A percentile compares a stretch with the other conserved stretches of the same genome.
phyloP scores from a whole-genome alignment of 2,888 invertebrate species.

The Nymphalis c-album region DNA sequence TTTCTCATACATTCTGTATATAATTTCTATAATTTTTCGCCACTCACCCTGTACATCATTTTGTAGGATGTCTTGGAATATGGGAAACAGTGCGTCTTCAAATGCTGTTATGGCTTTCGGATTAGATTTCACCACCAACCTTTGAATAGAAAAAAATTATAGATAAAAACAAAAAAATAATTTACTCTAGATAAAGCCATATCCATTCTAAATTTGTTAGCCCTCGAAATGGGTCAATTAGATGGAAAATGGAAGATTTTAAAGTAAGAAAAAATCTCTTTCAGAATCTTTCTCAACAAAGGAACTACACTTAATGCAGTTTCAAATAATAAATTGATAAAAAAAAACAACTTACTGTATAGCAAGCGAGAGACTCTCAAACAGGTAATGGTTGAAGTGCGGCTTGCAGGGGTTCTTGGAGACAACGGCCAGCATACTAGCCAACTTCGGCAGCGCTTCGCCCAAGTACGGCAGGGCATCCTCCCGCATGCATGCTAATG shows the following conservation, averaged over 20 bases:
- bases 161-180: too few species aligned
- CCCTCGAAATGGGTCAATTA: too few species aligned
- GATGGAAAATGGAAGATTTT: too few species aligned
- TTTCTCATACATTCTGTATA: too few species aligned
- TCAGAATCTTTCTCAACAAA: too few species aligned
- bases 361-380: slow-evolving; percentile 95
- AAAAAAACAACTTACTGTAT: slow-evolving; percentile 84
- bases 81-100: slow-evolving; percentile 95
- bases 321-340: background rate
- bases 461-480: slow-evolving; percentile 89
- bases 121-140: slow-evolving; percentile 92
- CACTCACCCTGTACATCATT: slow-evolving; percentile 92
- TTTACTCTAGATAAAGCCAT: too few species aligned
- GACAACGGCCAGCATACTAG: slow-evolving; percentile 89
- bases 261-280: too few species aligned
- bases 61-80: slow-evolving; percentile 96
- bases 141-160: slow-evolving; percentile 53
- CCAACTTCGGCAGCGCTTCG: slow-evolving; percentile 91
- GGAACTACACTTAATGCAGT: too few species aligned
- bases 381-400: slow-evolving; percentile 98
- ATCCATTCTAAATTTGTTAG: too few species aligned
- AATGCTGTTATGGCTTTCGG: slow-evolving; percentile 91
- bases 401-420: slow-evolving; percentile 97
- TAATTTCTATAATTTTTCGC: too few species aligned
- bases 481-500: slow-evolving; percentile 90